Evolutionary conservation across 2,888 invertebrate species (phyloP), one percentile per base, ranked within the genome.

Genomic region (Drosophila stalkeri): DNA sequence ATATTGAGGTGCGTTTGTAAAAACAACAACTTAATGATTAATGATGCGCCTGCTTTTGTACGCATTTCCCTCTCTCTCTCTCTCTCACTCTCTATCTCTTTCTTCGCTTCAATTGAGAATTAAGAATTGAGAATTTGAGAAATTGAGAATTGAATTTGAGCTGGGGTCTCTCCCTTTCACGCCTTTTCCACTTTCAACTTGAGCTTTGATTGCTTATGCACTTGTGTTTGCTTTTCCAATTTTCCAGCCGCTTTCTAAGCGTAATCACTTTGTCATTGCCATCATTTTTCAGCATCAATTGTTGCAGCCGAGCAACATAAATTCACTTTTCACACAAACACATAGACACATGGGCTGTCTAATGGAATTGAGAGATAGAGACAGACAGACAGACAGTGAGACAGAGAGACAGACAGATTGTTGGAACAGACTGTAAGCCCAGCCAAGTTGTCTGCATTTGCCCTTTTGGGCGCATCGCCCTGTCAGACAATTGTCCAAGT

Each of bases 211-310:
- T 88, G 81, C 75, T 72, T 47, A 67, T 49, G 56, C 62, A 52
- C 39, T 63, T 63, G 51, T 54, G 16, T n/a, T 4, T 27, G 11
- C 7, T 7, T 67, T 61, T 49, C 33, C 31, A 63, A 66, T 66
- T 67, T 64, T 65, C 56, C 61, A 71, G 77, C 62, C 71, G 81
- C 87, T 83, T 81, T 83, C 86, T 83, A 85, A 60, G 64, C 41
- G 72, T 86, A 90, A 87, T 88, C 86, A 87, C 86, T 87, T 87
- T 87, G 89, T 87, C 90, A 87, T 90, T 90, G 89, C 89, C 85
- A 85, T 89, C 85, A 85, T 85, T 89, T 89, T 51, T 81, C 87
- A 81, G 87, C 87, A 75, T 81, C 89, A 82, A 82, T 84, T 82
- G 87, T 77, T 81, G 74, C 73, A 85, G 63, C 88, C 52, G 49